A percentile compares a stretch with the other conserved stretches of the same genome.
Evolutionary conservation across 2,113 vertebrate species (phyloP).

Genomic region (Podarcis raffonei): DNA sequence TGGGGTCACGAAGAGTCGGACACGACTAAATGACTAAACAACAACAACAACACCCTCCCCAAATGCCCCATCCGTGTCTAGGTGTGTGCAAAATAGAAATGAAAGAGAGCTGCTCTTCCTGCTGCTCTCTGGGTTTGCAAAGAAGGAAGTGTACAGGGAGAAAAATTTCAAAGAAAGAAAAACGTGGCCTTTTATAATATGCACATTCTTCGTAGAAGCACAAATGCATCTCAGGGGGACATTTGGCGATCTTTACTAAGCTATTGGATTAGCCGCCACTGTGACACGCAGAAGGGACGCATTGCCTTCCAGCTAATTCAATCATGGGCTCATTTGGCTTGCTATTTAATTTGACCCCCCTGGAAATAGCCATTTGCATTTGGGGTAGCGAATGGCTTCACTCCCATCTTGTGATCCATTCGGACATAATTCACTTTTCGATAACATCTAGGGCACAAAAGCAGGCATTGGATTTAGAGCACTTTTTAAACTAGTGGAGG

Average conservation of each 20-base stretch:
- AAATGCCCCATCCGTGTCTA: background rate
- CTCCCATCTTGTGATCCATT: background rate
- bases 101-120: background rate
- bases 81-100: background rate
- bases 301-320: slow-evolving; percentile 12
- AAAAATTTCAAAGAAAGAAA: too few species aligned
- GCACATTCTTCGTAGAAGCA: background rate
- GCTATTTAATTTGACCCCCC: slow-evolving; percentile 2
- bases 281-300: background rate
- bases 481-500: too few species aligned
- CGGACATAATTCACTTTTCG: background rate
- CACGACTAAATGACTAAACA: too few species aligned
- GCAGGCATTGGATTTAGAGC: background rate
- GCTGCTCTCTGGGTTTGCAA: background rate
- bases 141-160: background rate
- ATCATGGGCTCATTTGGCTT: background rate
- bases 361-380: slow-evolving; percentile 4
- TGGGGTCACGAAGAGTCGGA: too few species aligned
- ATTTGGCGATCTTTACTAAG: background rate
- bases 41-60: too few species aligned
- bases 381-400: background rate
- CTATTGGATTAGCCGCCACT: slow-evolving; percentile 1
- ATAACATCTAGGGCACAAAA: background rate
- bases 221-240: background rate
- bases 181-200: background rate